Percentiles rank a stretch among this genome's conserved stretches.
Evolutionary conservation across 92 coral and sea anemone genomes (phyloP).

Genomic region (Bergia sp.): DNA sequence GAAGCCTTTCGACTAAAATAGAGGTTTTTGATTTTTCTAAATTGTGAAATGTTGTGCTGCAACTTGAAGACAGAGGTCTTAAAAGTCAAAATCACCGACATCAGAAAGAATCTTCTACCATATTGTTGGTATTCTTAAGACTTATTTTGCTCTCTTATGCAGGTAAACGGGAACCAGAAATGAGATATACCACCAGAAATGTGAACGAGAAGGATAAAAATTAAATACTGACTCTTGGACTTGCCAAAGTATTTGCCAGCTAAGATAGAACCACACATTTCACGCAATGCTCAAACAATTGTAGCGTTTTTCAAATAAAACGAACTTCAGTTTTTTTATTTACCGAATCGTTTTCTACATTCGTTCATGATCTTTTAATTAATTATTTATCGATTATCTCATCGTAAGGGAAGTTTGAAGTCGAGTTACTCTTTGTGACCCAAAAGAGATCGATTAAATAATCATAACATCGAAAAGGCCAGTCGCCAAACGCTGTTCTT

Average conservation of each 20-base stretch:
- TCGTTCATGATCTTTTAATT: neutral
- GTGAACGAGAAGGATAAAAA: neutral
- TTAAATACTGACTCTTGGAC: neutral
- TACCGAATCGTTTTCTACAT: neutral
- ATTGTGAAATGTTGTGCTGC: neutral
- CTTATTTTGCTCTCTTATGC: neutral
- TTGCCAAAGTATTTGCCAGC: neutral
- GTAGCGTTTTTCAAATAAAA: neutral
- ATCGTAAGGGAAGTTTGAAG: conserved; percentile 47
- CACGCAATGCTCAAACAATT: neutral
- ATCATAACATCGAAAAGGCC: conserved; percentile 61
- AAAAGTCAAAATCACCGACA: no score
- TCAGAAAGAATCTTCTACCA: neutral
- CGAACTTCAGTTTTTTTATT: neutral
- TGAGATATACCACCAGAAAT: conserved; percentile 23
- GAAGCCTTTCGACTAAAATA: neutral
- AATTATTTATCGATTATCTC: conserved; percentile 64
- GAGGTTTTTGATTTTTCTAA: neutral
- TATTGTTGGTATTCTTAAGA: no score
- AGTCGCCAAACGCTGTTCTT: conserved; percentile 16
- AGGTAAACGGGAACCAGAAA: conserved; percentile 13
- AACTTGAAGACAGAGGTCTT: no score
- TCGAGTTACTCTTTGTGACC: conserved; percentile 51
- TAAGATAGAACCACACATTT: neutral
- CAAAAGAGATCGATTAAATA: conserved; percentile 73